Percentiles rank a stretch among this genome's conserved stretches.
These are phyloP conservation scores for Pagetopsis macropterus DNA, from an alignment of 2,797 vertebrate genomes.

Conservation along the genomic window DNA sequence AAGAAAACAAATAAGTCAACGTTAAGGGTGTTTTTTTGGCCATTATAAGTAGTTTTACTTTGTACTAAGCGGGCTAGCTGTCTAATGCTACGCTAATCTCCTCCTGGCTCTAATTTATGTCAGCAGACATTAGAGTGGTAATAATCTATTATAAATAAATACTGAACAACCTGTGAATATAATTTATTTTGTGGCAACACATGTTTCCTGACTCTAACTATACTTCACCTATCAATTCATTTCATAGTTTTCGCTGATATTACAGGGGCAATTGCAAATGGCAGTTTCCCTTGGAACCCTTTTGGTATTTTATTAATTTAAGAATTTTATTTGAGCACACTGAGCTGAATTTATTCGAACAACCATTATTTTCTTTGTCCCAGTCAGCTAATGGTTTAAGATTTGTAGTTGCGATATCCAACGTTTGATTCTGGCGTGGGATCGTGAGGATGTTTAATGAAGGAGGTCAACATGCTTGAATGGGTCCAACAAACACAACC, in stretches of 20 bases:
- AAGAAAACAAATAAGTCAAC: not conserved
- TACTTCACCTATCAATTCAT: not conserved
- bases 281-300: too few species aligned
- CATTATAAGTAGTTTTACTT: too few species aligned
- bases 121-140: not conserved
- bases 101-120: too few species aligned
- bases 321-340: too few species aligned
- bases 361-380: too few species aligned
- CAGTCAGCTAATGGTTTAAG: too few species aligned
- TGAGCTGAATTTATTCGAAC: too few species aligned
- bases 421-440: not conserved
- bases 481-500: too few species aligned
- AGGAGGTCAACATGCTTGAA: too few species aligned
- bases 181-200: not conserved
- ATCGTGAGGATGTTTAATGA: too few species aligned
- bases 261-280: not conserved
- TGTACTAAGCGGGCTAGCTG: not conserved
- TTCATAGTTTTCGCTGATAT: not conserved
- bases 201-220: not conserved
- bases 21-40: too few species aligned
- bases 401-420: not conserved
- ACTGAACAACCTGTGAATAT: not conserved
- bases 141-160: not conserved
- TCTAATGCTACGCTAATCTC: not conserved
- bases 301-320: too few species aligned